Base-by-base conservation (phyloP, 1,140 invertebrate species). In the Leptinotarsa lineolata region DNA sequence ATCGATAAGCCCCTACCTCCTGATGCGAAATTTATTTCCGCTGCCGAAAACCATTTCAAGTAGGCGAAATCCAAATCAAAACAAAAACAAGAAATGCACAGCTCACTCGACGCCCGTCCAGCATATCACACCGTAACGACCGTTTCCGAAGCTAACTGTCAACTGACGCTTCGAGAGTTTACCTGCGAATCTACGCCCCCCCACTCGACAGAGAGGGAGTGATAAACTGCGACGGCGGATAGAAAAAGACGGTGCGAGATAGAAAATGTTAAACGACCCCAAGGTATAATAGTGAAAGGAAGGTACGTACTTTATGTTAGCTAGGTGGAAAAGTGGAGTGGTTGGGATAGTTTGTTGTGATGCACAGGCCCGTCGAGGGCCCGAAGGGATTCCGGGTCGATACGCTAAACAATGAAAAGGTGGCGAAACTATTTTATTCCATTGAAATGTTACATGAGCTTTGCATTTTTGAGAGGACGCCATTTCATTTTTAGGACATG, bases 11-110 rank as follows among this genome's bases (percentile, higher is more conserved):
- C 13, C 63, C 60, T 86, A 90, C 89, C 89, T 89, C 82, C 88
- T 85, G 72, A 90, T 88, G 39, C 88, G 84, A 82, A 90, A 90
- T 78, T 90, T 90, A 81, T 88, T 90, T 65, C 84, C 84, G 79
- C 87, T 89, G 60, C 89, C 88, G 80, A 90, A 90, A 72, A 90
- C 88, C 88, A 90, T 90, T 73, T 69, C 44, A 73, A 69, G 72
- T 39, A 15, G 72, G 72, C 64, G 71, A 24, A 68, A 72, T 72
- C 65, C 65, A 73, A 22, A 75, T 68, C 64, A 61, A 68, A 73
- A 75, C 63, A 65, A 21, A 65, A 65, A 39, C 39, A 65, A 65
- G 63, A 39, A 65, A 65, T 22, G 16, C 63, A 65, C 63, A 65
- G 48, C 15, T 54, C 63, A 65, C 63, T 65, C 15, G 63, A 65